These are phyloP conservation scores for Drosophila kurseongensis DNA, from an alignment of 1,140 invertebrate genomes.

Conservation along the genomic window DNA sequence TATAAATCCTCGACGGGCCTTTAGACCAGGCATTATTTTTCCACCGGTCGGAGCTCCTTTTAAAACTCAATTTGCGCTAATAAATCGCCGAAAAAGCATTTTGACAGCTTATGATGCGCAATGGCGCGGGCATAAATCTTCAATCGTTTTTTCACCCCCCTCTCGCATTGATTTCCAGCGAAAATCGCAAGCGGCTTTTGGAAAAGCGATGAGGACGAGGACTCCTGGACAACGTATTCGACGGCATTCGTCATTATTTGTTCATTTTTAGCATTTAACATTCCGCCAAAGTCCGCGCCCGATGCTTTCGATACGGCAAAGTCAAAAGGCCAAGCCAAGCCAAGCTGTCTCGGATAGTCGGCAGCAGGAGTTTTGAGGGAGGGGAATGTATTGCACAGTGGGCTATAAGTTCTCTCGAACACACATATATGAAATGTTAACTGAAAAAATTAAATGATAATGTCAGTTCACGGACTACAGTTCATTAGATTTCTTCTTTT, in stretches of 20 bases:
- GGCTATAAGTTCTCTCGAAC: background rate
- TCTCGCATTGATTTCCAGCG: constrained; percentile 58
- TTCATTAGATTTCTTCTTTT: too few species aligned
- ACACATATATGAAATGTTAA: background rate
- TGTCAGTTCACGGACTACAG: too few species aligned
- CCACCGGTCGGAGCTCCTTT: constrained; percentile 58
- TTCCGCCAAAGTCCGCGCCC: constrained; percentile 67
- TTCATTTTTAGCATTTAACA: constrained; percentile 83
- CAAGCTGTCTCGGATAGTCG: constrained; percentile 34
- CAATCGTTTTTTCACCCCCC: constrained; percentile 36
- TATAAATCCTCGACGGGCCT: constrained; percentile 54
- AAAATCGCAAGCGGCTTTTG: constrained; percentile 64
- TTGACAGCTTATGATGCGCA: constrained; percentile 82
- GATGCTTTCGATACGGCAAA: constrained; percentile 34
- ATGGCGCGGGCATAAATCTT: constrained; percentile 80
- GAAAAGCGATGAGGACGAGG: constrained; percentile 33
- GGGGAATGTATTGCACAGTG: constrained; percentile 13
- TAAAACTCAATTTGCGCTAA: constrained; percentile 83
- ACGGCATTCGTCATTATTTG: constrained; percentile 82
- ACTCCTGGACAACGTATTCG: constrained; percentile 36
- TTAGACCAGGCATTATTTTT: constrained; percentile 13
- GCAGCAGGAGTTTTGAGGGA: background rate
- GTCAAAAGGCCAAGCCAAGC: constrained; percentile 32
- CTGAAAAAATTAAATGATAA: background rate
- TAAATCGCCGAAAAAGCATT: constrained; percentile 82